These are phyloP conservation scores for Coptotermes formosanus DNA, from an alignment of 1,140 invertebrate species.

Conservation along the genomic window DNA sequence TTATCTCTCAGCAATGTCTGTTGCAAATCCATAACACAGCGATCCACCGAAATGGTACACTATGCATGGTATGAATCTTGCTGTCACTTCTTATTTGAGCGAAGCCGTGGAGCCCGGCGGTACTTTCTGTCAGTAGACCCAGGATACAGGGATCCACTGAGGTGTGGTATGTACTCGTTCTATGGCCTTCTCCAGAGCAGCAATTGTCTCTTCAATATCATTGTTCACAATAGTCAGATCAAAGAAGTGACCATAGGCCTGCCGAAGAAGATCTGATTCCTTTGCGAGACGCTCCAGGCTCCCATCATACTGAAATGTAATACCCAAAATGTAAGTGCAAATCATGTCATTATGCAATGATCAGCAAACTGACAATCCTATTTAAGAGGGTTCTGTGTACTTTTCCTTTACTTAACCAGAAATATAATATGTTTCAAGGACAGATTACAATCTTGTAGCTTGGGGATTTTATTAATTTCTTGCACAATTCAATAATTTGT, in stretches of 20 bases:
- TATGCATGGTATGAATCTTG: not conserved
- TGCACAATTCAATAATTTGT: too few species aligned
- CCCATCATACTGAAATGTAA: conserved; percentile 79
- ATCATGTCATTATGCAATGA: not conserved
- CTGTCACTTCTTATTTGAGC: conserved; percentile 24
- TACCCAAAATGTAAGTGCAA: conserved; percentile 25
- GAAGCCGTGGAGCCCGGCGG: conserved; percentile 28
- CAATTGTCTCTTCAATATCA: conserved; percentile 98
- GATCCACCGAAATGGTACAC: not conserved
- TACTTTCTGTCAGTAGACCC: conserved; percentile 81
- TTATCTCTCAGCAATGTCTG: not conserved
- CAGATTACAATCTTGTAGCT: too few species aligned
- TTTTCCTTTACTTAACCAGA: too few species aligned
- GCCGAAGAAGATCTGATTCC: conserved; percentile 92
- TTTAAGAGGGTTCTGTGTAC: too few species aligned
- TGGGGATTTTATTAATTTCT: too few species aligned
- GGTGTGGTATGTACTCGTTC: conserved; percentile 85
- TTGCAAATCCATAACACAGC: not conserved
- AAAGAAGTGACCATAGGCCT: conserved; percentile 97
- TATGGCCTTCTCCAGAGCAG: conserved; percentile 84
- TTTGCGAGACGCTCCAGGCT: conserved; percentile 92
- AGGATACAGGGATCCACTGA: conserved; percentile 93
- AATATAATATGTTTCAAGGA: too few species aligned
- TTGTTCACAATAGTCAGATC: conserved; percentile 98
- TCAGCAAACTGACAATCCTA: too few species aligned